Base-by-base conservation (phyloP, 2,113 vertebrate species). In the Vulpes vulpes region DNA sequence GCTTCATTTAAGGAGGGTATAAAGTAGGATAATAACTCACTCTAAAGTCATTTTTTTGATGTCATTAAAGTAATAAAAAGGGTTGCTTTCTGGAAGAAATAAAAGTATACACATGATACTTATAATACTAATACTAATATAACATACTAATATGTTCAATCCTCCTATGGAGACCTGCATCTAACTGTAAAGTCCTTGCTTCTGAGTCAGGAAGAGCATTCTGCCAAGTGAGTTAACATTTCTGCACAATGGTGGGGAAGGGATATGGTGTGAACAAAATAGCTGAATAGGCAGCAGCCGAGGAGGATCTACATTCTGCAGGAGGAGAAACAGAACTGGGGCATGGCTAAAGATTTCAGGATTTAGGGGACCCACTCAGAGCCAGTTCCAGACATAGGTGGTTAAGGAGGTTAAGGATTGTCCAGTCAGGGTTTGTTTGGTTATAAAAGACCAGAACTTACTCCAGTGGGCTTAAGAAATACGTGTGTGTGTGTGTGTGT, bases 11-110 rank as follows among this genome's bases (percentile, higher is more conserved):
- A 92, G 78, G 65, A 80, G 53, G 51, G 71, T 86, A 62, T 93
- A 93, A 95, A 87, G 27, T 57, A 82, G 59, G 30, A 92, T 30
- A 92, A 82, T 98, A 95, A 96, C 92, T 98, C 89, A 97, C 35
- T 93, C 64, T 83, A 55, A 92, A 93, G 38, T 90, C 76, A 93
- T 94, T 97, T 92, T 78, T 82, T 88, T 88, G 43, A 43, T 43
- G 43, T 43, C 43, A 43, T 43, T 43, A 43, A 43, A 97, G 30
- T 60, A 90, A 94, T 76, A 97, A 96, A 80, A 64, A 92, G 1
- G 30, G 35, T 92, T 93, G 38, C 76, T 89, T 95, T 92, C 59
- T 55, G 81, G 27, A 85, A 95, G 82, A 96, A 92, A 92, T 85
- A 82, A 60, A 94, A 85, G 17, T 94, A 74, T 78, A 59, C 57